Conservation (phyloP, 2,888 invertebrate species). For the Dryococelus australis region DNA sequence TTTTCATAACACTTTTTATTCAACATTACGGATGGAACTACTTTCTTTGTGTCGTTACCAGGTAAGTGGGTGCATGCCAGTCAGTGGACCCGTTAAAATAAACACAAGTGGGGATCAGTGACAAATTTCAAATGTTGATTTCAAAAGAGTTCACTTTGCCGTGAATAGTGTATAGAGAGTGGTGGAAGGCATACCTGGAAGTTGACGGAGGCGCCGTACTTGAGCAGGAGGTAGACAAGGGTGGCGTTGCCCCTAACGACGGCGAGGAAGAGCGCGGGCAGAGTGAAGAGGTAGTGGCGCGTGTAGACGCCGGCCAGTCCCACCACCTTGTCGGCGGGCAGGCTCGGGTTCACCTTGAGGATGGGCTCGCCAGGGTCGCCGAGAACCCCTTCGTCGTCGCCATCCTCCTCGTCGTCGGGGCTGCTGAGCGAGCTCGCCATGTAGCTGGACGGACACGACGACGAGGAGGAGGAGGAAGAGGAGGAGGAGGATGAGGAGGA, state of each 20-base stretch:
- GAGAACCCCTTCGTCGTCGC: conserved; percentile 44
- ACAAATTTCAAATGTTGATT: too few relatives aligned
- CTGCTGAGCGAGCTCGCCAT: conserved; percentile 43
- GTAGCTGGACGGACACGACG: conserved; percentile 42
- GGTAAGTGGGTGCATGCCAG: too few relatives aligned
- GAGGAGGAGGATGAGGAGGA: too few relatives aligned
- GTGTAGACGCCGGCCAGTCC: conserved; percentile 59
- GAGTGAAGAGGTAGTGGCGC: conserved; percentile 61
- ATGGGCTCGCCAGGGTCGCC: conserved; percentile 42
- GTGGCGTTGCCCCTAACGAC: conserved; percentile 63
- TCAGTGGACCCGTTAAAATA: too few relatives aligned
- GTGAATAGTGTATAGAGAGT: too few relatives aligned
- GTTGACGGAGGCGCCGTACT: conserved; percentile 62
- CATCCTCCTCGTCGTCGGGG: conserved; percentile 42
- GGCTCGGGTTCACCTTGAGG: conserved; percentile 51
- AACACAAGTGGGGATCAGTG: too few relatives aligned
- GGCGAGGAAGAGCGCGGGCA: conserved; percentile 67
- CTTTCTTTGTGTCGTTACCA: too few relatives aligned
- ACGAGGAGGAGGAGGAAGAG: conserved; percentile 34
- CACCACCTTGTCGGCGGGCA: conserved; percentile 51
- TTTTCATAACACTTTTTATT: too few relatives aligned
- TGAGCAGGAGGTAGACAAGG: conserved; percentile 62
- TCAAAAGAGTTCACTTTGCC: too few relatives aligned
- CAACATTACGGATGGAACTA: too few relatives aligned
- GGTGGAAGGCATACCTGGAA: conserved; percentile 53